Evolutionary conservation across 2,113 vertebrate species (phyloP).

Genomic region (Charadrius vociferus): DNA sequence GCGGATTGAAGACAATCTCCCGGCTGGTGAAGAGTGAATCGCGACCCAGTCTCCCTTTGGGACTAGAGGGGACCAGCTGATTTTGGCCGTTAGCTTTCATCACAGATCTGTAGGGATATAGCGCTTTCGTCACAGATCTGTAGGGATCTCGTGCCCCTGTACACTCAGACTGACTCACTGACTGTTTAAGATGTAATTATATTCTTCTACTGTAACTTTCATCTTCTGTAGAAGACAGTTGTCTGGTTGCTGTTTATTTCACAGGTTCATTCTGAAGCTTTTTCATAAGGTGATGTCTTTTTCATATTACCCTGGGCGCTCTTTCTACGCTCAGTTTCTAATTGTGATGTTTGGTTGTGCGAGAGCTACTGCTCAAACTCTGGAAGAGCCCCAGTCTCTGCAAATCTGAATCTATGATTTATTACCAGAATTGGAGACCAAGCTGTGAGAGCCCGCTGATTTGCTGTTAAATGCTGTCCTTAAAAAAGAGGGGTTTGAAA

Average conservation of each 20-base stretch:
- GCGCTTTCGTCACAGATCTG: neutral
- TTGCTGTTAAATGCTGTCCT: neutral
- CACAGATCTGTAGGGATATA: neutral
- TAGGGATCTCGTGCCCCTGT: slow-evolving; percentile 14
- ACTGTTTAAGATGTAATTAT: slow-evolving; percentile 56
- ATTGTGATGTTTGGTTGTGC: neutral
- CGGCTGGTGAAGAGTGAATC: slow-evolving; percentile 92
- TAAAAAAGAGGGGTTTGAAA: neutral
- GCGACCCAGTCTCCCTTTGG: neutral
- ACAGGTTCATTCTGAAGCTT: slow-evolving; percentile 47
- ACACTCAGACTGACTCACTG: slow-evolving; percentile 28
- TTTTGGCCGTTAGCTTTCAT: neutral
- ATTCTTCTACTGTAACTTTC: slow-evolving; percentile 59
- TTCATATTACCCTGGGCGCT: slow-evolving; percentile 3
- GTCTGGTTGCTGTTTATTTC: slow-evolving; percentile 43
- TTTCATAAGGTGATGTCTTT: slow-evolving; percentile 31
- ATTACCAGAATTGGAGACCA: neutral
- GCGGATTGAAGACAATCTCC: slow-evolving; percentile 96
- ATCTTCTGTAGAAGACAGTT: slow-evolving; percentile 42
- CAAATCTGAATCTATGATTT: neutral
- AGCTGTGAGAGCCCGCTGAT: neutral
- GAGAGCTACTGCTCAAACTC: neutral
- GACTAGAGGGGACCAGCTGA: slow-evolving; percentile 18
- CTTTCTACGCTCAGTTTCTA: slow-evolving; percentile 15
- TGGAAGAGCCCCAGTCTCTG: neutral